A percentile compares a stretch with the other conserved stretches of the same genome.
Conservation (phyloP, 37 sponge, comb jelly and placozoan species). For the Amphimedon queenslandica region DNA sequence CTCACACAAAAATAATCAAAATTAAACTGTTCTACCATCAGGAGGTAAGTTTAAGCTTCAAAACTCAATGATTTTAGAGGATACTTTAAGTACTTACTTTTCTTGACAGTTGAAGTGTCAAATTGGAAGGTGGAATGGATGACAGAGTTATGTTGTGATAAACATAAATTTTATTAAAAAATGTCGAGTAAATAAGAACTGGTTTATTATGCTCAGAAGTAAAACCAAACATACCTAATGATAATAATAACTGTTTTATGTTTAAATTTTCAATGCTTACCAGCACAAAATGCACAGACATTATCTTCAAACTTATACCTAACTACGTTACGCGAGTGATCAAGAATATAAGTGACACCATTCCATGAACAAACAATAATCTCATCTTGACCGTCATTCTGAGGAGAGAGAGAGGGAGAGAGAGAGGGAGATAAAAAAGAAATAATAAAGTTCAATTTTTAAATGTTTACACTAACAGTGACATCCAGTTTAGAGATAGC, state of each 20-base stretch:
- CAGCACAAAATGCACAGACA: constrained; percentile 69
- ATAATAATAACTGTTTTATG: background rate
- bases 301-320: constrained; percentile 58
- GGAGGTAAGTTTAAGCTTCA: no score
- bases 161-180: constrained; percentile 45
- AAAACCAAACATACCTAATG: constrained; percentile 60
- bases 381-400: constrained; percentile 70
- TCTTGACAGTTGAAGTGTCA: constrained; percentile 11
- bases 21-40: no score
- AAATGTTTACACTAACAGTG: constrained; percentile 37
- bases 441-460: background rate
- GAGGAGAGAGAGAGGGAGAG: background rate
- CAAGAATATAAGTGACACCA: constrained; percentile 75
- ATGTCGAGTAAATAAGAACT: constrained; percentile 71
- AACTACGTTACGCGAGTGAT: constrained; percentile 45
- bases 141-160: constrained; percentile 54
- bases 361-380: constrained; percentile 82
- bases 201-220: constrained; percentile 28
- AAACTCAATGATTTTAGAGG: no score
- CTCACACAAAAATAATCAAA: no score
- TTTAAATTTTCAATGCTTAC: constrained; percentile 12
- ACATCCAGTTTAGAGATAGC: constrained; percentile 55
- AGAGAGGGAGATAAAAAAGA: background rate
- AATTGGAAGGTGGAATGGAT: constrained; percentile 43
- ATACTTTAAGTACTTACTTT: constrained; percentile 20